A percentile compares a stretch with the other conserved stretches of the same genome.
Conservation (phyloP, 2,888 invertebrate species). For the Conistra vaccinii region DNA sequence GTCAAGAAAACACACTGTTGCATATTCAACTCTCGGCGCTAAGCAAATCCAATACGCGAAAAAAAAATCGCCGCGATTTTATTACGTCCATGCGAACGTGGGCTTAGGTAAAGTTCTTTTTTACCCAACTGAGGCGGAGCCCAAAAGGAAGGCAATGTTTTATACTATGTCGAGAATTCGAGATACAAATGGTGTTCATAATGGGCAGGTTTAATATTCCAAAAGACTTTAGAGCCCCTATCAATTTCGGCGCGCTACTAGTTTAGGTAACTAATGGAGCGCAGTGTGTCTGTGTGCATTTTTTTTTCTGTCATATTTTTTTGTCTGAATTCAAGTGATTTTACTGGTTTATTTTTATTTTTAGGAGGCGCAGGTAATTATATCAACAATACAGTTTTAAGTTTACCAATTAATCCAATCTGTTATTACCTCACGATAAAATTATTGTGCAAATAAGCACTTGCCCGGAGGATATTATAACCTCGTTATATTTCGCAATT, state of each 20-base stretch:
- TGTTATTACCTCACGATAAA: not conserved
- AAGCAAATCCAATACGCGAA: too few relatives aligned
- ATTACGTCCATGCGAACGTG: too few relatives aligned
- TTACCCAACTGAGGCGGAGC: not conserved
- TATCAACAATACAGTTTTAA: not conserved
- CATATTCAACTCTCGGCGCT: too few relatives aligned
- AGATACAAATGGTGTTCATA: not conserved
- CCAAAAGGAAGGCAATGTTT: not conserved
- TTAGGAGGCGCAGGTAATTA: constrained; percentile 40
- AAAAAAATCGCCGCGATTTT: too few relatives aligned
- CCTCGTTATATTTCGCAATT: not conserved
- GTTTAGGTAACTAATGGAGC: too few relatives aligned
- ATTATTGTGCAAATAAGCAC: constrained; percentile 4
- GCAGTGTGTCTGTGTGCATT: too few relatives aligned
- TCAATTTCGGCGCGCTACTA: too few relatives aligned
- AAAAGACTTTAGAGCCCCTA: too few relatives aligned
- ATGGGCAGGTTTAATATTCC: not conserved
- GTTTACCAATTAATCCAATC: not conserved
- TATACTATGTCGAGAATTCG: not conserved
- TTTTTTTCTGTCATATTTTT: too few relatives aligned
- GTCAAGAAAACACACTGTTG: too few relatives aligned
- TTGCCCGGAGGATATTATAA: not conserved
- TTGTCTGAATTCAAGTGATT: not conserved
- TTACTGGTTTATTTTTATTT: constrained; percentile 24
- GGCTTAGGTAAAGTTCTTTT: too few relatives aligned